Conservation (phyloP, 2,888 invertebrate genomes). For the Galerucella nymphaeae region DNA sequence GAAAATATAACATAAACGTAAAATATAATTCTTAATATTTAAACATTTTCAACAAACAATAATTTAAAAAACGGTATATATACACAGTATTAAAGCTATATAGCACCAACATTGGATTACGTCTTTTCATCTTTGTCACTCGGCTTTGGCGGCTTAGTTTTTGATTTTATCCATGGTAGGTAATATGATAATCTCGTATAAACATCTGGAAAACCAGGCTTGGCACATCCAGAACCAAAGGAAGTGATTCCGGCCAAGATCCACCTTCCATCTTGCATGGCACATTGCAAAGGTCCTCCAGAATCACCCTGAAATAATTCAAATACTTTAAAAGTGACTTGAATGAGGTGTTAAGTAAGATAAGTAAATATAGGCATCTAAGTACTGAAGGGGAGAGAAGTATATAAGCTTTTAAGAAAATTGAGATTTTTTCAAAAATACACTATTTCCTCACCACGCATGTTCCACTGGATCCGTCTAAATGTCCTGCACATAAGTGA, state of each 20-base stretch:
- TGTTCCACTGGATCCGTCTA: constrained; percentile 88
- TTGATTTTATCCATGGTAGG: constrained; percentile 80
- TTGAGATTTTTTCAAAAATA: background rate
- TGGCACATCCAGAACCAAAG: constrained; percentile 92
- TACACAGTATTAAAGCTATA: no score
- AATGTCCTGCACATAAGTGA: constrained; percentile 89
- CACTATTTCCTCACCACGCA: constrained; percentile 79
- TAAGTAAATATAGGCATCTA: no score
- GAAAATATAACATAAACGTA: no score
- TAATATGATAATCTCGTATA: constrained; percentile 88
- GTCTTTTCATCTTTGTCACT: background rate
- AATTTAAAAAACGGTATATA: no score
- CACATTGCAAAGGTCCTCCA: constrained; percentile 90
- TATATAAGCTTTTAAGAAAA: background rate
- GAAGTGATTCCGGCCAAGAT: constrained; percentile 89
- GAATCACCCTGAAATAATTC: constrained; percentile 81
- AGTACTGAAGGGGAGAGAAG: background rate
- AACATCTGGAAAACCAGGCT: constrained; percentile 89
- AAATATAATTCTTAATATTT: no score
- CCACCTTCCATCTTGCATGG: constrained; percentile 83
- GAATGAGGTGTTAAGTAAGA: no score
- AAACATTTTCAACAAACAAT: no score
- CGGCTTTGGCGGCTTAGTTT: constrained; percentile 51
- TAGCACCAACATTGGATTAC: background rate
- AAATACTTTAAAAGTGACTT: background rate